phyloP scores from a whole-genome alignment of 37 sponge, comb jelly and placozoan genomes.

The Diacarnus erythraeanus region DNA sequence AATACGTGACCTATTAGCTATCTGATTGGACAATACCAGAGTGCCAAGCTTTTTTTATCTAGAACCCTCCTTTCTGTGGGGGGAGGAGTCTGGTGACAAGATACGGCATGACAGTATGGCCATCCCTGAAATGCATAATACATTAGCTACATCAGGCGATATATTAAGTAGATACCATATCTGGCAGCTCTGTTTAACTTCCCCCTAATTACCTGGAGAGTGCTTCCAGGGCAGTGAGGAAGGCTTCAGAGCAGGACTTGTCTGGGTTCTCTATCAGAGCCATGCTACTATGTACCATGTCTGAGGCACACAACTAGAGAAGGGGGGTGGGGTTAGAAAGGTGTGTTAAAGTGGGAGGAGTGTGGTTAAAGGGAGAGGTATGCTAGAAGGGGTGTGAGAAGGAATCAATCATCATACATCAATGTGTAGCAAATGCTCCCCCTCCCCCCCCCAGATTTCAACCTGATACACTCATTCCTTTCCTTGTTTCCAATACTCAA shows the following conservation, averaged over 20 bases:
- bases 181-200: no score
- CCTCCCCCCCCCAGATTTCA: neutral
- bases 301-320: conserved; percentile 66
- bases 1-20: no score
- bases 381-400: neutral
- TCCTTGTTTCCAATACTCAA: no score
- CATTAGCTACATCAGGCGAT: no score
- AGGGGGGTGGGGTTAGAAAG: conserved; percentile 1
- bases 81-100: no score
- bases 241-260: conserved; percentile 33
- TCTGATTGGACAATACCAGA: no score
- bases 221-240: conserved; percentile 68
- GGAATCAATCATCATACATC: neutral
- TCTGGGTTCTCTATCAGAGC: conserved; percentile 66
- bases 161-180: no score
- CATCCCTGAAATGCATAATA: no score
- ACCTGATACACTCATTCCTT: no score
- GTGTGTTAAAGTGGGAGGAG: neutral
- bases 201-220: conserved; percentile 52
- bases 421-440: neutral
- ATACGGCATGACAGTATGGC: no score
- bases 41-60: no score
- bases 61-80: no score
- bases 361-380: neutral
- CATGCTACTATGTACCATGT: conserved; percentile 55